Percentiles rank a stretch among this genome's conserved stretches.
phyloP scores from a whole-genome alignment of 2,888 invertebrate genomes.

The Sabatieria punctata region DNA sequence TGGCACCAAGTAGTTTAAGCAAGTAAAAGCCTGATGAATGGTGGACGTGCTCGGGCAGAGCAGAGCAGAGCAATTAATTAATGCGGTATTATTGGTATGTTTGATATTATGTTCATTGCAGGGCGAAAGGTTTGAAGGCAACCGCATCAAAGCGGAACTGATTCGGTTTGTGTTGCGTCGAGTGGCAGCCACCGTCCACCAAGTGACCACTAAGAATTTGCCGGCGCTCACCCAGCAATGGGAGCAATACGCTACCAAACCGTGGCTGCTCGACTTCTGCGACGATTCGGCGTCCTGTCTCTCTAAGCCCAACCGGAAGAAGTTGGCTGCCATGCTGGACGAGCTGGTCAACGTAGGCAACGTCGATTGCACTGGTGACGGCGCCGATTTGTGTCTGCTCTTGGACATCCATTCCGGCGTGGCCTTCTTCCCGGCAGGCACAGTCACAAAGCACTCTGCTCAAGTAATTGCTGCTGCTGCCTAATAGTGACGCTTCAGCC shows the following conservation, averaged over 20 bases:
- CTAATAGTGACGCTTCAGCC: neutral
- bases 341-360: constrained; percentile 42
- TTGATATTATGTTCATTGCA: too few relatives aligned
- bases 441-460: constrained; percentile 14
- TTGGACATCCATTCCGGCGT: constrained; percentile 32
- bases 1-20: too few relatives aligned
- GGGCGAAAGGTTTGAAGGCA: constrained; percentile 43
- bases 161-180: constrained; percentile 46
- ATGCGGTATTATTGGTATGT: too few relatives aligned
- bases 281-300: constrained; percentile 33
- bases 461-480: constrained; percentile 10
- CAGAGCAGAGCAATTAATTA: too few relatives aligned
- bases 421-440: constrained; percentile 31
- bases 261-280: constrained; percentile 45
- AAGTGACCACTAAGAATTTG: constrained; percentile 36
- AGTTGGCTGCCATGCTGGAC: constrained; percentile 52
- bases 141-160: constrained; percentile 42
- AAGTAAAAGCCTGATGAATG: too few relatives aligned
- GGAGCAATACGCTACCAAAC: constrained; percentile 21
- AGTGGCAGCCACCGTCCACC: constrained; percentile 36
- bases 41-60: too few relatives aligned
- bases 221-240: constrained; percentile 21
- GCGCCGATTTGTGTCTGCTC: constrained; percentile 38
- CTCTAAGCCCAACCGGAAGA: constrained; percentile 24
- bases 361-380: constrained; percentile 34